Conservation (phyloP, 2,797 vertebrate species). For the Gymnodraco acuticeps region DNA sequence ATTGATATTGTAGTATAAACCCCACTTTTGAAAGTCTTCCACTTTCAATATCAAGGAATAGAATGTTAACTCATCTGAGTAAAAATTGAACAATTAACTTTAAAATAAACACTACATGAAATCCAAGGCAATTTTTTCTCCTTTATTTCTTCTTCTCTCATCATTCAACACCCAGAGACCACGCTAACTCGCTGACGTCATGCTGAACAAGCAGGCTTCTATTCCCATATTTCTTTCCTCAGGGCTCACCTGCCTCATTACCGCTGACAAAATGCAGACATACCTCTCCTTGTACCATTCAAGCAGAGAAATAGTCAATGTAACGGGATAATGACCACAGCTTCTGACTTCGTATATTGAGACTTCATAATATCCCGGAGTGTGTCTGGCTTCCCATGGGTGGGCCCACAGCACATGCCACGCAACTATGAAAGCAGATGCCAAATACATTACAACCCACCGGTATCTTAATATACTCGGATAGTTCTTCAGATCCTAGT, state of each 20-base stretch:
- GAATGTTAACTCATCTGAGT: background rate
- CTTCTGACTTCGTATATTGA: constrained; percentile 2
- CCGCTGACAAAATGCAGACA: constrained; percentile 28
- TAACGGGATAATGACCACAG: background rate
- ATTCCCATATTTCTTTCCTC: constrained; percentile 22
- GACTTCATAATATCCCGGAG: background rate
- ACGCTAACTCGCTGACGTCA: constrained; percentile 24
- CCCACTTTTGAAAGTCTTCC: background rate
- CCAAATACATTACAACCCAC: constrained; percentile 16
- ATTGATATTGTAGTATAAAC: background rate
- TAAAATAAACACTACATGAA: background rate
- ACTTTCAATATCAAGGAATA: background rate
- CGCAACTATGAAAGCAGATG: constrained; percentile 2
- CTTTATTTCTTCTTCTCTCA: constrained; percentile 9
- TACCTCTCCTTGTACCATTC: background rate
- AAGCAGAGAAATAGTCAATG: background rate
- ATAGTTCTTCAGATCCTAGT: constrained; percentile 31
- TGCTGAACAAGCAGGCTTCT: constrained; percentile 24
- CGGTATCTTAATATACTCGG: constrained; percentile 47
- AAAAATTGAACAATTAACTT: background rate
- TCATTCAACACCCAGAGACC: constrained; percentile 33
- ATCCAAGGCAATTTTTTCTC: constrained; percentile 4
- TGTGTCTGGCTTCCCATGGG: constrained; percentile 7
- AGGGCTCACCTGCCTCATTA: constrained; percentile 17
- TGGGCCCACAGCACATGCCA: constrained; percentile 13